Evolutionary conservation across 2,797 vertebrate genomes (phyloP).

Genomic region (Acrossocheilus wenchowensis): DNA sequence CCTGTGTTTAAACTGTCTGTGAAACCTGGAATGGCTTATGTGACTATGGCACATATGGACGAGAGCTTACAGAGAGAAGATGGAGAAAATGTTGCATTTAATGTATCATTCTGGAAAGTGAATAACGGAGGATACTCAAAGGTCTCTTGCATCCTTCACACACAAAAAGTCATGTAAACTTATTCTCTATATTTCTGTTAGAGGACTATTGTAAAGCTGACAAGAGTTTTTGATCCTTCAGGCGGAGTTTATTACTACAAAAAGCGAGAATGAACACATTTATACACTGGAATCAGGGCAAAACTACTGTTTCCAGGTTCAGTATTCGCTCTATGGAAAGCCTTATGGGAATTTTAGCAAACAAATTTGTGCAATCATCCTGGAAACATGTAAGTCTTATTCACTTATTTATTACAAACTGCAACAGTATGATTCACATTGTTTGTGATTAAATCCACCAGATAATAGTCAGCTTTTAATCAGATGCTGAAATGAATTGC

Average conservation of each 20-base stretch:
- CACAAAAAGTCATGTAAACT: background rate
- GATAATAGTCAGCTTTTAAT: background rate
- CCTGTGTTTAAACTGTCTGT: constrained; percentile 8
- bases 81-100: background rate
- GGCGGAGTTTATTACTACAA: background rate
- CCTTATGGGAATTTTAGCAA: constrained; percentile 40
- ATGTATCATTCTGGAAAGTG: constrained; percentile 30
- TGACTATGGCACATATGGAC: constrained; percentile 29
- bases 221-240: background rate
- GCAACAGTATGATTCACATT: background rate
- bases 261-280: background rate
- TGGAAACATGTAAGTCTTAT: constrained; percentile 42
- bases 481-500: background rate
- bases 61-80: background rate
- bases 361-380: constrained; percentile 32
- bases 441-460: background rate
- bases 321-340: background rate
- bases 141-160: constrained; percentile 20
- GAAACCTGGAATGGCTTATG: background rate
- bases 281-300: constrained; percentile 14
- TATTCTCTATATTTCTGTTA: background rate
- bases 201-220: background rate
- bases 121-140: background rate
- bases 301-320: constrained; percentile 53
- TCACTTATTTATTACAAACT: background rate